phyloP scores from a whole-genome alignment of 1,140 invertebrate species.

The Leptinotarsa lineolata region DNA sequence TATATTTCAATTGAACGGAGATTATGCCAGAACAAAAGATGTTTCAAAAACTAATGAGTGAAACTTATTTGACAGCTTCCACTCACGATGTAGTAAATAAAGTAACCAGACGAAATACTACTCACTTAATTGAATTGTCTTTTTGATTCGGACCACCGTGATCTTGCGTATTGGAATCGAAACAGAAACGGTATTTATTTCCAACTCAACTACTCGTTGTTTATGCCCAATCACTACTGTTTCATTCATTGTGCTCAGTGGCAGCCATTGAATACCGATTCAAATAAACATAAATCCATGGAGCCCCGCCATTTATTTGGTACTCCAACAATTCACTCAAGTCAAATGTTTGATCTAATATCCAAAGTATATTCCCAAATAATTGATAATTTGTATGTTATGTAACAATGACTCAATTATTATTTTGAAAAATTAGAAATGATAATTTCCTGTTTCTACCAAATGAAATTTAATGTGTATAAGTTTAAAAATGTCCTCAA shows the following conservation, averaged over 20 bases:
- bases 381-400: neutral
- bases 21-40: no score
- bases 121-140: conserved; percentile 46
- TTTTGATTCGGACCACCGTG: conserved; percentile 41
- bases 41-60: no score
- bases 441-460: no score
- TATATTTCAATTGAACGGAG: no score
- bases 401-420: neutral
- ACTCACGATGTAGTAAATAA: no score
- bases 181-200: conserved; percentile 40
- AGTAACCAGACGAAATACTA: conserved; percentile 26
- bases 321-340: no score
- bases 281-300: conserved; percentile 41
- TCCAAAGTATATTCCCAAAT: no score
- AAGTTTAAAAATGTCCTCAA: no score
- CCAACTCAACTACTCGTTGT: conserved; percentile 44
- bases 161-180: conserved; percentile 27
- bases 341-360: no score
- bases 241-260: conserved; percentile 34
- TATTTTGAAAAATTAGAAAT: no score
- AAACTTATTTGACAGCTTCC: no score
- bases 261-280: conserved; percentile 40
- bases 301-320: conserved; percentile 40
- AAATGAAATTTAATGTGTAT: no score
- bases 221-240: conserved; percentile 44